phyloP scores from a whole-genome alignment of 2,888 invertebrate genomes.

The Diploptera punctata region DNA sequence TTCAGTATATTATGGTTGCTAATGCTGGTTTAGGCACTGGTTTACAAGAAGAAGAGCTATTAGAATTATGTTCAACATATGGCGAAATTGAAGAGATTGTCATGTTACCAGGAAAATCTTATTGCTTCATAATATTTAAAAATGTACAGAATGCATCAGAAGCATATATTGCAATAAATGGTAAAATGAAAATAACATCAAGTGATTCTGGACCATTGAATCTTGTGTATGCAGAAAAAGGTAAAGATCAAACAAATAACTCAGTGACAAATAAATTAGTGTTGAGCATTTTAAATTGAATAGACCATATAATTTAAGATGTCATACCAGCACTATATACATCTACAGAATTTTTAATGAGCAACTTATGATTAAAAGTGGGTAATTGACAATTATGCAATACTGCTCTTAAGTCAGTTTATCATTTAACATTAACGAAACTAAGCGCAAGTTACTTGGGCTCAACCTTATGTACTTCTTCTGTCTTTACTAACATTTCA shows the following conservation, averaged over 20 bases:
- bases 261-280: no score
- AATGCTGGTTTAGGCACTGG: constrained; percentile 89
- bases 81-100: constrained; percentile 66
- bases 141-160: constrained; percentile 58
- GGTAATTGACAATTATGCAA: no score
- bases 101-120: constrained; percentile 81
- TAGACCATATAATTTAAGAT: no score
- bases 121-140: constrained; percentile 74
- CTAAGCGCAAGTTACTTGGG: no score
- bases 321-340: no score
- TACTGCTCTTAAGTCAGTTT: no score
- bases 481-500: no score
- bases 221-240: constrained; percentile 66
- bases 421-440: no score
- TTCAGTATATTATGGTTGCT: constrained; percentile 77
- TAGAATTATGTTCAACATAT: constrained; percentile 60
- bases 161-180: constrained; percentile 68
- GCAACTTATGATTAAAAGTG: no score
- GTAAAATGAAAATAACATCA: constrained; percentile 57
- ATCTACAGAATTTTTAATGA: no score
- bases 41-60: constrained; percentile 68
- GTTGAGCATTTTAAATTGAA: no score
- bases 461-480: no score
- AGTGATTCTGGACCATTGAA: constrained; percentile 68
- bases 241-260: constrained; percentile 58